A percentile compares a stretch with the other conserved stretches of the same genome.
Conservation (phyloP, 2,797 vertebrate species). For the Ptychadena robeensis region DNA sequence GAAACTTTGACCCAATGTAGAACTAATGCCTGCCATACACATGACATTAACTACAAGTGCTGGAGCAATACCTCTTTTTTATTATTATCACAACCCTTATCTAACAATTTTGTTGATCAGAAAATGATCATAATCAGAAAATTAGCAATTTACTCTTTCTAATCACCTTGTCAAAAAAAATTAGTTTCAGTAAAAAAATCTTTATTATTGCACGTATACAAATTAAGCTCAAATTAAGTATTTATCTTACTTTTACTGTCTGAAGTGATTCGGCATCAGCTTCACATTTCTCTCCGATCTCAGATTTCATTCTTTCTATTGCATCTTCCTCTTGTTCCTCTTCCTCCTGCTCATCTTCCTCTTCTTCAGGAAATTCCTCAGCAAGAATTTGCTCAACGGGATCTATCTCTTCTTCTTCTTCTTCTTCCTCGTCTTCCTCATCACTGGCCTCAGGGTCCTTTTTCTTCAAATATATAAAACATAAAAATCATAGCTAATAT, state of each 20-base stretch:
- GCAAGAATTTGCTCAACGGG: constrained; percentile 80
- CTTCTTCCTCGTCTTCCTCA: constrained; percentile 67
- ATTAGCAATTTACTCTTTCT: no score
- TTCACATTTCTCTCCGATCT: constrained; percentile 83
- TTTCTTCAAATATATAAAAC: not conserved
- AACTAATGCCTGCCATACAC: no score
- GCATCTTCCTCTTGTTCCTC: constrained; percentile 82
- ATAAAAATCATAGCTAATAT: not conserved
- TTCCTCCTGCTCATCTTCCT: constrained; percentile 77
- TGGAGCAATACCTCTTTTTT: no score
- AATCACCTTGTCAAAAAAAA: no score
- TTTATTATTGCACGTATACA: not conserved
- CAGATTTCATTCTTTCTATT: constrained; percentile 77
- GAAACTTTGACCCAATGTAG: no score
- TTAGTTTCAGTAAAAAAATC: no score
- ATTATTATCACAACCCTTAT: no score
- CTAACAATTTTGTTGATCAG: no score
- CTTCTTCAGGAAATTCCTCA: constrained; percentile 84
- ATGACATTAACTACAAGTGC: no score
- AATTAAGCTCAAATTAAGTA: not conserved
- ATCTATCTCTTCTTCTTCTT: constrained; percentile 68
- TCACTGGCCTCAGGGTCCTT: constrained; percentile 49
- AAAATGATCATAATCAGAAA: no score
- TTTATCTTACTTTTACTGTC: constrained; percentile 76
- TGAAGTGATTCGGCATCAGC: constrained; percentile 74